These are phyloP conservation scores for Acleris laterana DNA, from an alignment of 2,888 invertebrate species.

Conservation along the genomic window DNA sequence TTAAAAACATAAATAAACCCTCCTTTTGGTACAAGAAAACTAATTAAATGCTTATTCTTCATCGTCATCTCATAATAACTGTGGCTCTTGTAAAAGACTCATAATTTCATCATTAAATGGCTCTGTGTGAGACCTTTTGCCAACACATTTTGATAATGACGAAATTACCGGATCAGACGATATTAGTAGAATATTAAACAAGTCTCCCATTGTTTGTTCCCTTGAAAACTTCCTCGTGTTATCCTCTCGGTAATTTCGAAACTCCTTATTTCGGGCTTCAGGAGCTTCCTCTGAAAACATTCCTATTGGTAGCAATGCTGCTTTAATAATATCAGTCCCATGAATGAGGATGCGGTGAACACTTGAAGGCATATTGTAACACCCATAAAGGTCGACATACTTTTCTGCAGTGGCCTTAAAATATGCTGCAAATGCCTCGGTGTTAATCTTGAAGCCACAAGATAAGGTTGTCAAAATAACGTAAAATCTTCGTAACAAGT, in stretches of 20 bases:
- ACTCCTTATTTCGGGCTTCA: constrained; percentile 49
- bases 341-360: constrained; percentile 48
- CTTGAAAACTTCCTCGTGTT: constrained; percentile 43
- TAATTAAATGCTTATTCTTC: no score
- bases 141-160: neutral
- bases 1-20: no score
- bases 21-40: no score
- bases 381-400: constrained; percentile 46
- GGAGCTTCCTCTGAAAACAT: constrained; percentile 44
- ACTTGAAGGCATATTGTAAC: constrained; percentile 48
- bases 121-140: neutral
- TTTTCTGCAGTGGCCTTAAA: constrained; percentile 39
- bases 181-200: constrained; percentile 43
- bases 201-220: constrained; percentile 40
- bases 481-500: no score
- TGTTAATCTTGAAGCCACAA: constrained; percentile 31
- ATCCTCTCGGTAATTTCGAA: constrained; percentile 41
- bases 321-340: constrained; percentile 41
- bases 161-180: constrained; percentile 36
- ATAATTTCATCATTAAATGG: no score
- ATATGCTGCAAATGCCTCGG: constrained; percentile 26
- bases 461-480: constrained; percentile 23
- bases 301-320: constrained; percentile 44
- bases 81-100: no score
- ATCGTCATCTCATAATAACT: no score